Percentiles rank a stretch among this genome's conserved stretches.
Conservation (phyloP, 1,140 invertebrate species). For the Geopemphigus sp. region DNA sequence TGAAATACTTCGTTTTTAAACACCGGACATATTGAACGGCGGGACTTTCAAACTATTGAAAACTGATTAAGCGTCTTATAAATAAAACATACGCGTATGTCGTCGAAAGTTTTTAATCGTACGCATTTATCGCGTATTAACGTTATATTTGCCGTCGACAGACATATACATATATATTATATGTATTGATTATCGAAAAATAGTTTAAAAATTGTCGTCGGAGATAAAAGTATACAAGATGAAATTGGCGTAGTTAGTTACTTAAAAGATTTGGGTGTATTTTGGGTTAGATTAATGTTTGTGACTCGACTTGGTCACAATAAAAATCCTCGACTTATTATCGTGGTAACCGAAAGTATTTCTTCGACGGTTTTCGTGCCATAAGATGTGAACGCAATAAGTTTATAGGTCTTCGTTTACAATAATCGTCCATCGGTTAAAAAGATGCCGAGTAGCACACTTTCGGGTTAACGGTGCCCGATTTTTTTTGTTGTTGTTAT, state of each 20-base stretch:
- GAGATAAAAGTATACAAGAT: background rate
- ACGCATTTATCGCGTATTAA: no score
- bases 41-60: background rate
- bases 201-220: background rate
- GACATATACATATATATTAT: background rate
- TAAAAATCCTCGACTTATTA: background rate
- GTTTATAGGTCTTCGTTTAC: background rate
- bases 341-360: background rate
- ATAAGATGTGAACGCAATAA: slow-evolving; percentile 18
- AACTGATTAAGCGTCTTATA: background rate
- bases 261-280: background rate
- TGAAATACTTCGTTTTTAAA: background rate
- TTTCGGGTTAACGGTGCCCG: background rate
- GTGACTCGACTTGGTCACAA: no score
- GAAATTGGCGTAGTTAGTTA: background rate
- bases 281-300: background rate
- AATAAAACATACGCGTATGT: no score
- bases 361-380: background rate
- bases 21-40: background rate
- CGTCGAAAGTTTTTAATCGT: no score
- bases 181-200: background rate
- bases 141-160: no score
- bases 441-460: slow-evolving; percentile 26
- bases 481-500: no score
- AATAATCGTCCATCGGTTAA: background rate